Percentiles rank a stretch among this genome's conserved stretches.
phyloP scores from a whole-genome alignment of 23 tunicate species.

The Styela clava region DNA sequence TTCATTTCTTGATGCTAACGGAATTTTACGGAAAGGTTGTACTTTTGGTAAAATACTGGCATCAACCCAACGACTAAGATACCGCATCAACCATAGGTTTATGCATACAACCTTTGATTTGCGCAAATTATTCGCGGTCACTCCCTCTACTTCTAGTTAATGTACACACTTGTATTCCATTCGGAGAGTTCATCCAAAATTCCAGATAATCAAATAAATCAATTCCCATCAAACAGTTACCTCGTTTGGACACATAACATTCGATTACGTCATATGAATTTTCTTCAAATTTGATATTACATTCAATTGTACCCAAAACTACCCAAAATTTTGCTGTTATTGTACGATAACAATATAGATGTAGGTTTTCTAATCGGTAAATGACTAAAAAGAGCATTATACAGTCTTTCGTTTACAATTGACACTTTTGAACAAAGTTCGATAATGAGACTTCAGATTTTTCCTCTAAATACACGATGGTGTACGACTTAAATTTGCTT shows the following conservation, averaged over 20 bases:
- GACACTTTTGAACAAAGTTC: background rate
- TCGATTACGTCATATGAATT: background rate
- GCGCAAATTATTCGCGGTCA: background rate
- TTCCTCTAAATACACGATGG: no score
- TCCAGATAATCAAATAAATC: background rate
- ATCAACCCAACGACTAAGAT: no score
- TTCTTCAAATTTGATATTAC: background rate
- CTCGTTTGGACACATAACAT: background rate
- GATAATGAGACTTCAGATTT: background rate
- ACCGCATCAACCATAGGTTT: background rate
- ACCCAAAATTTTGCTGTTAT: background rate
- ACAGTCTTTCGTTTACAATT: background rate
- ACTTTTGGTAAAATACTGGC: no score
- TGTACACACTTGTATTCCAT: background rate
- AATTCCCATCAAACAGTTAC: background rate
- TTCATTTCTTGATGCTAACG: background rate
- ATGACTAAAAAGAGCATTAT: background rate
- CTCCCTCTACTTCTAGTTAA: background rate
- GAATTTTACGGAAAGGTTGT: background rate
- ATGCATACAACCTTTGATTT: background rate
- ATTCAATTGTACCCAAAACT: background rate
- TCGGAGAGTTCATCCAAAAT: background rate
- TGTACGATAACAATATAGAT: background rate
- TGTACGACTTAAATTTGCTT: background rate
- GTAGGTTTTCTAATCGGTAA: background rate